These are phyloP conservation scores for Agelastica alni DNA, from an alignment of 2,888 invertebrate genomes.

Conservation along the genomic window DNA sequence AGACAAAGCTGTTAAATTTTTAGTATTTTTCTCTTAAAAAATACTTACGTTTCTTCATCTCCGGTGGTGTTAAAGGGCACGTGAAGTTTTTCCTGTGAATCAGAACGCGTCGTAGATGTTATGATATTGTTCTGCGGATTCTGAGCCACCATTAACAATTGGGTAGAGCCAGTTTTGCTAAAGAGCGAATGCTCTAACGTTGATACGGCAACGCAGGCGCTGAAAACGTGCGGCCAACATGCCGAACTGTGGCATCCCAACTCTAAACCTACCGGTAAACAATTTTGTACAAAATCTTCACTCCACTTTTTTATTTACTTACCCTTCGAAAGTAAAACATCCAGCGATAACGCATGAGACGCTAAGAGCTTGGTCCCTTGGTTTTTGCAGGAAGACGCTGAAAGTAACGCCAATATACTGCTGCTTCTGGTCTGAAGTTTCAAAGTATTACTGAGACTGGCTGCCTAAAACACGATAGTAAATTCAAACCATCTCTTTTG, in stretches of 20 bases:
- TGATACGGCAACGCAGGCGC: slow-evolving; percentile 90
- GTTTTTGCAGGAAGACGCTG: slow-evolving; percentile 86
- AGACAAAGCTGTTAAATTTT: too few species aligned
- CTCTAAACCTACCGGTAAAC: slow-evolving; percentile 68
- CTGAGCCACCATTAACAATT: slow-evolving; percentile 67
- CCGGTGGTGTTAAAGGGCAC: slow-evolving; percentile 64
- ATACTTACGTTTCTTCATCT: slow-evolving; percentile 76
- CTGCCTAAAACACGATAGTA: slow-evolving; percentile 65
- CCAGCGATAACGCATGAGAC: slow-evolving; percentile 90
- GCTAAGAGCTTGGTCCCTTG: slow-evolving; percentile 78
- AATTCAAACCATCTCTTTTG: neutral
- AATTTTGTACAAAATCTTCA: neutral
- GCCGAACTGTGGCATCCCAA: slow-evolving; percentile 90
- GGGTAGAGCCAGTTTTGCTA: slow-evolving; percentile 76
- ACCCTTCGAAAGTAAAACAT: slow-evolving; percentile 74
- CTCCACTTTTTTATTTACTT: neutral
- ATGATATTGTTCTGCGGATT: slow-evolving; percentile 67
- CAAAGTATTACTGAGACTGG: slow-evolving; percentile 84
- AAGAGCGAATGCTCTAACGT: slow-evolving; percentile 90
- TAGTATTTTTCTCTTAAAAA: too few species aligned
- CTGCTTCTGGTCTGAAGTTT: slow-evolving; percentile 90
- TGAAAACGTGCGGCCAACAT: slow-evolving; percentile 96
- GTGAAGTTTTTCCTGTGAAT: slow-evolving; percentile 64
- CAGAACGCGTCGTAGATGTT: slow-evolving; percentile 60
- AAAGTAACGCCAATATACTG: slow-evolving; percentile 83